Evolutionary conservation across 2,113 vertebrate genomes (phyloP), one percentile per base, ranked within the genome.

Genomic region (Gallinago jamesoni): DNA sequence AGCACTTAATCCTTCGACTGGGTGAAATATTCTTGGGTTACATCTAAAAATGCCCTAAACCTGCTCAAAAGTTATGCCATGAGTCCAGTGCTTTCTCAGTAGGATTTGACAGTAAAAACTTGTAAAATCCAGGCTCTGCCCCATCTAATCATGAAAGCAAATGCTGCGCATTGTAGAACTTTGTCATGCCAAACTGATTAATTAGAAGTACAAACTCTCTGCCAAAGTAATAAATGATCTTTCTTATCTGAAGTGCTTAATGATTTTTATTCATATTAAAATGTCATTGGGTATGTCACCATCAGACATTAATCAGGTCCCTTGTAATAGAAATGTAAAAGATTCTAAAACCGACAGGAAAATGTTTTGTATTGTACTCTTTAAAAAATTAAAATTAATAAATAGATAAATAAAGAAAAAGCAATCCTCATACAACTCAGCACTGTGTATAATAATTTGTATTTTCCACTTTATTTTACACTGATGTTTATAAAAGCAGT

Each of bases 11-110:
- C 57, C 80, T 93, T 64, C 31, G 0, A 81, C 53, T 78, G 88
- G 80, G 41, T 90, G 73, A 24, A 89, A 90, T 66, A 69, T 50
- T 89, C 90, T 57, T 76, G 84, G 74, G 48, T 94, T 87, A 93
- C 77, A 92, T 45, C 87, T 92, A 93, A 91, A 89, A 87, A 72
- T 18, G 53, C 91, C 77, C 90, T 89, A 62, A 79, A 89, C 64
- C 72, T 67, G 68, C 90, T 89, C 96, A 72, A 3, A 82, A 79
- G 74, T 92, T 87, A 79, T 31, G 82, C 37, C 64, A 10, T 16
- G 41, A 93, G 56, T 55, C 67, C 1, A 0, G 52, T 66, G 55
- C 27, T 89, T 94, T 72, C 74, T 11, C 4, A 84, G 39, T 39
- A 95, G 64, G 35, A 89, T 47, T 13, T 69, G 52, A 74, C 45